Evolutionary conservation across 2,888 invertebrate genomes (phyloP).

Genomic region (Hemistola chrysoprasaria): DNA sequence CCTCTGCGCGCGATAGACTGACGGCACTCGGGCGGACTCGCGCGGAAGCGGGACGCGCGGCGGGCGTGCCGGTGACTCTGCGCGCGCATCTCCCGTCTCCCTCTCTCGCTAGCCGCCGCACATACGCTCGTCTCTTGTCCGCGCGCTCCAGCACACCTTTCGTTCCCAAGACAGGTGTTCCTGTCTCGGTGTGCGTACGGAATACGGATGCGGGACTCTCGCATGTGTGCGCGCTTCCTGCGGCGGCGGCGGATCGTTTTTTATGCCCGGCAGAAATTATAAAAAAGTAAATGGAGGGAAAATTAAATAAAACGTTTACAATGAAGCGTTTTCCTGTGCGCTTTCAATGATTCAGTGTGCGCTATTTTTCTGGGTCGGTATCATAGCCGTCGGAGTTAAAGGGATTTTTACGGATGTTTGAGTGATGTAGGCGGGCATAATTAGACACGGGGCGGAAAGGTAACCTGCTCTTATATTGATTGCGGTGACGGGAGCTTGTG

Average conservation of each 20-base stretch:
- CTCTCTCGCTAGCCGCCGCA: constrained; percentile 45
- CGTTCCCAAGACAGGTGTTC: constrained; percentile 81
- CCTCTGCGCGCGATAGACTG: constrained; percentile 80
- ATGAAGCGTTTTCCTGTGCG: constrained; percentile 81
- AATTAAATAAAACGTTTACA: constrained; percentile 82
- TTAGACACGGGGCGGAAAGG: constrained; percentile 80
- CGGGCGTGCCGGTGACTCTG: constrained; percentile 72
- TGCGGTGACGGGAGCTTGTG: constrained; percentile 80
- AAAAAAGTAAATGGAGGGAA: constrained; percentile 82
- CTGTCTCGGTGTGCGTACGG: constrained; percentile 71
- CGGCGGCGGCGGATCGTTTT: constrained; percentile 79
- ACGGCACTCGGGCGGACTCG: constrained; percentile 55
- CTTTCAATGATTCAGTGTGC: constrained; percentile 78
- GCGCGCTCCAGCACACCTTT: constrained; percentile 77
- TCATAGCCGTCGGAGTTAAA: constrained; percentile 60
- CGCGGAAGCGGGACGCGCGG: constrained; percentile 77
- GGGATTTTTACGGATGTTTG: constrained; percentile 73
- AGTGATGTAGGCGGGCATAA: constrained; percentile 79
- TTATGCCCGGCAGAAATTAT: constrained; percentile 80
- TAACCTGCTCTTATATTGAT: too few relatives aligned
- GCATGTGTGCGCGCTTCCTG: constrained; percentile 75
- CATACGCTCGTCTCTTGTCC: constrained; percentile 55
- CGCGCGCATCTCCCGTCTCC: constrained; percentile 72
- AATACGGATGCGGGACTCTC: constrained; percentile 57
- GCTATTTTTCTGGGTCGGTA: constrained; percentile 71